Evolutionary conservation across 2,113 vertebrate species (phyloP), one percentile per base, ranked within the genome.

Genomic region (Pyrgilauda ruficollis): DNA sequence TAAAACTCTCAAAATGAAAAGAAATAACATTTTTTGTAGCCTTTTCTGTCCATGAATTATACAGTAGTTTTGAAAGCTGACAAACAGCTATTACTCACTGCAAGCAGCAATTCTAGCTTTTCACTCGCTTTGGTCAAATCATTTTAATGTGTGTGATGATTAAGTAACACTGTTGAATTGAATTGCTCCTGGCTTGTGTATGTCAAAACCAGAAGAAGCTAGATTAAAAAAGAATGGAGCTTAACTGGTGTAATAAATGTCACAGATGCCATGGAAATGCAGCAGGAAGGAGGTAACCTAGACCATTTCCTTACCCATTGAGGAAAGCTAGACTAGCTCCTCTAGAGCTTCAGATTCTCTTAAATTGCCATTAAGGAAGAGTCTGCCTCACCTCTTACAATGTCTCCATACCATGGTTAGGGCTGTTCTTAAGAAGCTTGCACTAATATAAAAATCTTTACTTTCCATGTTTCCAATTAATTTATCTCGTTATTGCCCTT

Each of bases 31-130:
- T 13, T 15, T 77, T 56, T 37, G 37, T 73, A 83, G 49, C 33
- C 44, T 96, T 89, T 93, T 66, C 61, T 72, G 73, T 78, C 46
- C 52, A 62, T 82, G 50, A 91, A 91, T 92, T 58, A 91, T 73
- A 75, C 31, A 88, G 67, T 30, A 93, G 69, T 77, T 89, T 52
- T 84, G 55, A 92, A 70, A 89, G 84, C 49, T 91, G 74, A 81
- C 89, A 89, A 92, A 91, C 11, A 72, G n/a, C 81, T 92, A 62
- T 87, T 94, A 64, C 55, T 91, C 0, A 0, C 23, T 50, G 37
- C 31, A 85, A 92, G 69, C 30, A 47, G 49, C 83, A 90, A 70
- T 90, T 80, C 61, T 41, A 74, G 75, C n/a, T 92, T 85, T 90
- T 62, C 0, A 0, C 56, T 89, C 15, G 3, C 43, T 84, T 81